Conservation (phyloP, 2,797 vertebrate genomes). For the Passerculus sandwichensis region DNA sequence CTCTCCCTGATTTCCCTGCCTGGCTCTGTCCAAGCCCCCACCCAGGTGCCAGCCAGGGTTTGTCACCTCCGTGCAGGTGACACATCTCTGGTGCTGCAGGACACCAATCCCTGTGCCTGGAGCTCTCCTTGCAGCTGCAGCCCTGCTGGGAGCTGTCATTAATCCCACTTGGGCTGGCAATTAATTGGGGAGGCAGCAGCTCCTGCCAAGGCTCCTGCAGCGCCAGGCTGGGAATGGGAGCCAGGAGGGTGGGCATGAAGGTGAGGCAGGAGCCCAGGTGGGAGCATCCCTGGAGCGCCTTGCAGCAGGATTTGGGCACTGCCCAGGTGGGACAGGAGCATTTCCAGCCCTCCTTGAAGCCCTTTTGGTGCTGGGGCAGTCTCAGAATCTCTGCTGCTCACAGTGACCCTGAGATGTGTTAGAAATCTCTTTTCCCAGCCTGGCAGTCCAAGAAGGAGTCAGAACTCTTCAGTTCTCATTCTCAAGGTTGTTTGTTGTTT, state of each 20-base stretch:
- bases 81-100: neutral
- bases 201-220: neutral
- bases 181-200: neutral
- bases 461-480: too few relatives aligned
- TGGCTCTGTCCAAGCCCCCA: neutral
- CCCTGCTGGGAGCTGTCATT: neutral
- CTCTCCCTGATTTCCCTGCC: neutral
- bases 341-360: neutral
- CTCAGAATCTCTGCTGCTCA: too few relatives aligned
- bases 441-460: too few relatives aligned
- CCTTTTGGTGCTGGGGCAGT: fast-evolving
- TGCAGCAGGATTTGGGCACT: neutral
- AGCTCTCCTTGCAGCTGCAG: neutral
- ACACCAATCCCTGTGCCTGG: neutral
- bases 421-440: too few relatives aligned
- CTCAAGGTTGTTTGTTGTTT: too few relatives aligned
- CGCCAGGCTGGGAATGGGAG: neutral
- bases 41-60: neutral
- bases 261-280: neutral
- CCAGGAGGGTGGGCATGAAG: neutral
- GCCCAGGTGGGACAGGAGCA: fast-evolving
- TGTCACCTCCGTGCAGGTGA: neutral
- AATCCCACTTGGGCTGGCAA: neutral
- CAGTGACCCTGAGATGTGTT: too few relatives aligned
- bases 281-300: neutral